Evolutionary conservation across 1,140 invertebrate species (phyloP).

Genomic region (Heliconius himera): DNA sequence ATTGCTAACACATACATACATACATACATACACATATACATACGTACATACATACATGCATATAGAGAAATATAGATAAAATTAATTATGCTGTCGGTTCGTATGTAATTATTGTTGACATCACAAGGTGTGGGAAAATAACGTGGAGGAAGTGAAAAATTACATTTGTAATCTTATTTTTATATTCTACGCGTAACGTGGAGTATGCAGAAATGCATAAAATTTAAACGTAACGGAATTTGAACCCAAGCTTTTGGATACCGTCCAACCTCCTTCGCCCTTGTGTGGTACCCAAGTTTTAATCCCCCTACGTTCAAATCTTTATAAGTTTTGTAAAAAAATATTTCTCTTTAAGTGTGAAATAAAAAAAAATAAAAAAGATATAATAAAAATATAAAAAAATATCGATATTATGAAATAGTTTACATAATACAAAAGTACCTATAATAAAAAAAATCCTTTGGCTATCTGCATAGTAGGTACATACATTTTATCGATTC

Average conservation of each 20-base stretch:
- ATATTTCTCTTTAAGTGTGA: no score
- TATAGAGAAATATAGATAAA: neutral
- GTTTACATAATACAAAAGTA: neutral
- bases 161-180: no score
- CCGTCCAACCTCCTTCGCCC: no score
- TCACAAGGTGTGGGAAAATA: neutral
- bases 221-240: no score
- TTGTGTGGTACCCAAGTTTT: no score
- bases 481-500: conserved; percentile 1
- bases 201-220: no score
- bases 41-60: neutral
- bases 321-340: no score
- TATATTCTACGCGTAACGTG: no score
- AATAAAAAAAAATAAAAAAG: no score
- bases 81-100: neutral
- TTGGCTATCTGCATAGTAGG: neutral
- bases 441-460: neutral
- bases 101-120: neutral
- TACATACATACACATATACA: no score
- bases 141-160: neutral
- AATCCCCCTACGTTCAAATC: no score
- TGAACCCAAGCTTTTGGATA: no score
- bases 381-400: neutral
- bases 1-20: neutral
- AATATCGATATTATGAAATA: neutral